Percentiles rank a stretch among this genome's conserved stretches.
These are phyloP conservation scores for Aleiodes alternator DNA, from an alignment of 2,888 invertebrate species.

Conservation along the genomic window DNA sequence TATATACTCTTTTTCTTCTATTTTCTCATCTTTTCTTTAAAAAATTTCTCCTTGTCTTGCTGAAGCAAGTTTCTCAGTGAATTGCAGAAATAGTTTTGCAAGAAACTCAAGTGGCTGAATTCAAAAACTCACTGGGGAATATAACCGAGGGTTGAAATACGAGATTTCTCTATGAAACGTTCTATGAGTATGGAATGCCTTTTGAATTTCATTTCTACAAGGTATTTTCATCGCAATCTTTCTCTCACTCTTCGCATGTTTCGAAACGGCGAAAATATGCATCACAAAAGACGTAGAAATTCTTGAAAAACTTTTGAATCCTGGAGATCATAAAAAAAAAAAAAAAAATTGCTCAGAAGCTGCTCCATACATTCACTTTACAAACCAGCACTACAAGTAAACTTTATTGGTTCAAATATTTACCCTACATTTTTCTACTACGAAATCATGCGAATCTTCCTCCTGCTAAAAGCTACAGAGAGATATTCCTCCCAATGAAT, in stretches of 20 bases:
- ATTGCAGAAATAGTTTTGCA: conserved; percentile 32
- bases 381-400: conserved; percentile 41
- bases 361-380: conserved; percentile 49
- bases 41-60: neutral
- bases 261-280: conserved; percentile 42
- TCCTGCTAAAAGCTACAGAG: too few relatives aligned
- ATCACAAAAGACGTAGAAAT: conserved; percentile 41
- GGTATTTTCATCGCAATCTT: conserved; percentile 21
- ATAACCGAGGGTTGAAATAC: conserved; percentile 31
- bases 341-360: conserved; percentile 15
- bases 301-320: conserved; percentile 10
- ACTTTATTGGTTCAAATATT: conserved; percentile 22
- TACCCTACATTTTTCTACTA: conserved; percentile 8
- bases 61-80: conserved; percentile 8
- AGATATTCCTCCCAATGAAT: too few relatives aligned
- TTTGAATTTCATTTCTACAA: conserved; percentile 35
- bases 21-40: neutral
- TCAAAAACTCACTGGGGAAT: conserved; percentile 34
- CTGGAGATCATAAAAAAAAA: conserved; percentile 32
- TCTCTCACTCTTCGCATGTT: conserved; percentile 38
- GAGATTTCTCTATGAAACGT: conserved; percentile 34
- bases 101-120: conserved; percentile 33
- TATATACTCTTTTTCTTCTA: neutral
- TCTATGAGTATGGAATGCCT: conserved; percentile 33
- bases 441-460: too few relatives aligned